phyloP scores from a whole-genome alignment of 1,140 invertebrate species.

The Polypedilum vanderplanki region DNA sequence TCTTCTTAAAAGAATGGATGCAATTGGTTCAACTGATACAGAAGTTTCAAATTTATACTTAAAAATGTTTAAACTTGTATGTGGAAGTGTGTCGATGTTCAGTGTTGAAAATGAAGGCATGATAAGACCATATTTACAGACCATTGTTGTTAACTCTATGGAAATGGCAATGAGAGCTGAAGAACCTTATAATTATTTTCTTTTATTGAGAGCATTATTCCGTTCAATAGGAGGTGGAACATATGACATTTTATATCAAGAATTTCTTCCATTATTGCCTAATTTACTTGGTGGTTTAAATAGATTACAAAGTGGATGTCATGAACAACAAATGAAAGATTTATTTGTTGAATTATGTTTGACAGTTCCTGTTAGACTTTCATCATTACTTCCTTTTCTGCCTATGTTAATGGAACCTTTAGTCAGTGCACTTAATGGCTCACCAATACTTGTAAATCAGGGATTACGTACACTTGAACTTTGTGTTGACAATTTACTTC shows the following conservation, averaged over 20 bases:
- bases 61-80: constrained; percentile 88
- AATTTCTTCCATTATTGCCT: constrained; percentile 88
- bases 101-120: constrained; percentile 92
- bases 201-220: constrained; percentile 69
- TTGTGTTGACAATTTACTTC: constrained; percentile 93
- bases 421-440: constrained; percentile 90
- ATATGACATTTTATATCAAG: constrained; percentile 91
- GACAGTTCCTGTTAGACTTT: constrained; percentile 88
- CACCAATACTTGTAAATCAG: constrained; percentile 83
- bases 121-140: constrained; percentile 85
- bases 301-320: constrained; percentile 85
- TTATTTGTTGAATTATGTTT: constrained; percentile 93
- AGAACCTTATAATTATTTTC: constrained; percentile 92
- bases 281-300: constrained; percentile 89
- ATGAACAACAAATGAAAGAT: constrained; percentile 96
- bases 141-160: constrained; percentile 92
- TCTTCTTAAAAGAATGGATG: constrained; percentile 82
- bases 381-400: constrained; percentile 86
- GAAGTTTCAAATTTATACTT: constrained; percentile 86
- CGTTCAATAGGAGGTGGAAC: constrained; percentile 94
- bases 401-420: constrained; percentile 96
- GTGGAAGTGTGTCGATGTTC: constrained; percentile 90
- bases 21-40: constrained; percentile 82
- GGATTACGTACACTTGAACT: constrained; percentile 89
- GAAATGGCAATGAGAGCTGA: constrained; percentile 89